Base-by-base conservation (phyloP, 2,888 invertebrate genomes). In the Leptopilina drosophilae region DNA sequence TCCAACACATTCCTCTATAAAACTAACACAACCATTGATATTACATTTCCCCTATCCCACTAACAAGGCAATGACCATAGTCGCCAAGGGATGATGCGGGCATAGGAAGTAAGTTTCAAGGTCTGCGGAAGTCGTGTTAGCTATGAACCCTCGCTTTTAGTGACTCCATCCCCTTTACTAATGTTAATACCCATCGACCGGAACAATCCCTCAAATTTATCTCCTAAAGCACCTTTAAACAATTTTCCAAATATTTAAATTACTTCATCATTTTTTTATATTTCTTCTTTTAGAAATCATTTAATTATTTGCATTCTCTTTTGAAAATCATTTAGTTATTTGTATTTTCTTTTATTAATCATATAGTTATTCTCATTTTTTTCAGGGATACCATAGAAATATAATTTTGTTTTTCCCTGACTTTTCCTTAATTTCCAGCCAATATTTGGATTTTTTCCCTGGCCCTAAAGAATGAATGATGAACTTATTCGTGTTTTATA, bases 61-160 rank as follows among this genome's bases (percentile, higher is more conserved):
- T 80, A 77, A 80, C 79, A 80, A 77, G 78, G 78, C 77, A 78
- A 66, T 79, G 78, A 62, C 77, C 77, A 62, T 80, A 81, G 80
- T 77, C 76, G 76, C 81, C 65, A 77, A 80, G 79, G 81, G 80
- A 85, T 85, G 82, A 85, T 85, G 82, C 84, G 84, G 85, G 84
- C 67, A 76, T 77, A 81, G 78, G 69, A 81, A 79, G 75, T 78
- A 78, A 67, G 62, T 77, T 66, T 64, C 77, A 69, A 75, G 53
- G 78, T 75, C 78, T 79, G 20, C 75, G 77, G 66, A 73, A 80
- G 80, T 80, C 80, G 64, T 79, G 78, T 81, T 77, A 73, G 65
- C 76, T 53, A 53, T 67, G 69, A 80, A 73, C 77, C 69, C 42
- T 78, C 76, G 73, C 65, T 77, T 65, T 76, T 79, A 56, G 42